A percentile compares a stretch with the other conserved stretches of the same genome.
phyloP scores from a whole-genome alignment of 2,797 vertebrate species.

The Cossypha heuglini region DNA sequence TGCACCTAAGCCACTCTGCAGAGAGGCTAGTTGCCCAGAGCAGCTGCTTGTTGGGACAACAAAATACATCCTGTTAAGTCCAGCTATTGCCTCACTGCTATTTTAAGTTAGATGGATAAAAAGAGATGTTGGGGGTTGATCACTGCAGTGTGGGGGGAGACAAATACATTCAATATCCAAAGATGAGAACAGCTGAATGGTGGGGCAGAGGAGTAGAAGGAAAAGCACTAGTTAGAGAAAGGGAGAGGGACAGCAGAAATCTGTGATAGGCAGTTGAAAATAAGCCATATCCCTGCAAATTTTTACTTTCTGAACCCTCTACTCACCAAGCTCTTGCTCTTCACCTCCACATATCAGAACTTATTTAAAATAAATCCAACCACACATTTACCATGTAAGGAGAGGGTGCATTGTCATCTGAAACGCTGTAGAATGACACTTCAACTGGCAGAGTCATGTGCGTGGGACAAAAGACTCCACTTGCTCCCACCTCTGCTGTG shows the following conservation, averaged over 20 bases:
- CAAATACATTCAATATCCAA: background rate
- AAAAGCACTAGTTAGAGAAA: background rate
- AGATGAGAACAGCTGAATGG: background rate
- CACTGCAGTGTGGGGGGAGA: background rate
- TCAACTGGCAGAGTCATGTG: slow-evolving; percentile 96
- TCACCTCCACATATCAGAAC: background rate
- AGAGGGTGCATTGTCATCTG: slow-evolving; percentile 97
- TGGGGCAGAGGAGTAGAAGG: background rate
- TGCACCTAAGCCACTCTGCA: background rate
- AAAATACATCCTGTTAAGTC: background rate
- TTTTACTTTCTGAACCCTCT: background rate
- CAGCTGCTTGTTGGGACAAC: slow-evolving; percentile 26
- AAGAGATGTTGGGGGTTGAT: background rate
- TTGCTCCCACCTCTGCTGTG: slow-evolving; percentile 95
- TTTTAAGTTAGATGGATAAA: slow-evolving; percentile 8
- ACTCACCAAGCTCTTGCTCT: background rate
- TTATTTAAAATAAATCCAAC: background rate
- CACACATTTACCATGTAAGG: slow-evolving; percentile 91
- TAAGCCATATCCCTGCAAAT: background rate
- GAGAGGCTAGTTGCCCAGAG: background rate
- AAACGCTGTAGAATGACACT: slow-evolving; percentile 98
- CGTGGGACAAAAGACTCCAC: slow-evolving; percentile 94
- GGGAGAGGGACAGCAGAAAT: background rate
- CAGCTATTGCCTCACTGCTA: slow-evolving; percentile 18
- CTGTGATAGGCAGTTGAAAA: background rate